Conservation (phyloP, 2,113 vertebrate species). For the Meriones unguiculatus region DNA sequence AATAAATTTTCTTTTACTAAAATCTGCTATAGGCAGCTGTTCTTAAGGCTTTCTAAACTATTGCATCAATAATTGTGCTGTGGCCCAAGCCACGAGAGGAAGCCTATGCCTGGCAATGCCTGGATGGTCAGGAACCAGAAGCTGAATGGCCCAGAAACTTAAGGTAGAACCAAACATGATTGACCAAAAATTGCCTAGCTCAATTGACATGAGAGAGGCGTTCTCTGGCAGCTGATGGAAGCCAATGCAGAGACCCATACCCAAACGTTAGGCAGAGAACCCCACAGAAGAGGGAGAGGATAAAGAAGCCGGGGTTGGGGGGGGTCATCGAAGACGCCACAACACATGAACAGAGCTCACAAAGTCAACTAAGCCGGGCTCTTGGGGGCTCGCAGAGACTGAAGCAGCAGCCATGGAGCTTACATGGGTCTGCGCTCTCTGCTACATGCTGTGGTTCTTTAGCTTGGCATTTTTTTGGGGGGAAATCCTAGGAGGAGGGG, state of each 20-base stretch:
- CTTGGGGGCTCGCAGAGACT: not conserved
- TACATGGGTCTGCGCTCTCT: not conserved
- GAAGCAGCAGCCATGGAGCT: not conserved
- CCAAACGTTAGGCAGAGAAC: not conserved
- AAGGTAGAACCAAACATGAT: not conserved
- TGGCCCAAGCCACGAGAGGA: not conserved
- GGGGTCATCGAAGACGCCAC: not conserved
- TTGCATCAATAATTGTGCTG: not conserved
- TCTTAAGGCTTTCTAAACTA: constrained; percentile 52
- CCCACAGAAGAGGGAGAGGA: not conserved
- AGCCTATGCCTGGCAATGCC: not conserved
- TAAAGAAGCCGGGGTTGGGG: not conserved
- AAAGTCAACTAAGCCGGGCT: not conserved
- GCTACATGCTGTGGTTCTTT: not conserved
- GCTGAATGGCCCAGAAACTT: not conserved
- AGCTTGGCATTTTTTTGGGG: not conserved
- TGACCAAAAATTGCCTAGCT: not conserved
- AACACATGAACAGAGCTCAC: not conserved
- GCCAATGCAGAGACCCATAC: not conserved
- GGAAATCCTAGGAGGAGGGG: not conserved
- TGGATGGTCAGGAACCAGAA: not conserved
- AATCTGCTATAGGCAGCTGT: not conserved
- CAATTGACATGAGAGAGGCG: not conserved
- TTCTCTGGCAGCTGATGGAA: not conserved
- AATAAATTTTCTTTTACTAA: not conserved